Evolutionary conservation across 2,113 vertebrate species (phyloP).

Genomic region (Oxyruncus cristatus): DNA sequence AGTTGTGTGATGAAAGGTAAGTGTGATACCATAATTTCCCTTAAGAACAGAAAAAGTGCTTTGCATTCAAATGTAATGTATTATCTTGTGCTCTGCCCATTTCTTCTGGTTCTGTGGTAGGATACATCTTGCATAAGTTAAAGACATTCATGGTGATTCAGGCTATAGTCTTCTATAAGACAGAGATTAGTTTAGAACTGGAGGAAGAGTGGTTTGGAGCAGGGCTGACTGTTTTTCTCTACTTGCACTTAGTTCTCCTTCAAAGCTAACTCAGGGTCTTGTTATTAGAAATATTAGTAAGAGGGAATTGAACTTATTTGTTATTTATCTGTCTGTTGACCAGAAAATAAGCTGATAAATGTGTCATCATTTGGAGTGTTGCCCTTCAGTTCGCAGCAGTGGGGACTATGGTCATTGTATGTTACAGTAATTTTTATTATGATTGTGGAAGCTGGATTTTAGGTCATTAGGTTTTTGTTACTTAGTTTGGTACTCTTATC

Average conservation of each 20-base stretch:
- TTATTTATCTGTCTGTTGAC: not conserved
- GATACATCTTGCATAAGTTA: not conserved
- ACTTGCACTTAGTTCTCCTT: not conserved
- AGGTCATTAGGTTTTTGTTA: not conserved
- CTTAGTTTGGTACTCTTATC: not conserved
- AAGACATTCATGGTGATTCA: not conserved
- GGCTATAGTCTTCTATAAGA: not conserved
- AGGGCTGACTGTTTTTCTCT: not conserved
- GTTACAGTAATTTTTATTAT: not conserved
- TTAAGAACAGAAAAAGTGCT: not conserved
- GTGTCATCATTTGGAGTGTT: not conserved
- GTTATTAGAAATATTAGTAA: not conserved
- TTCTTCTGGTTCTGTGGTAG: not conserved
- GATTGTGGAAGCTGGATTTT: not conserved
- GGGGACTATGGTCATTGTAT: not conserved
- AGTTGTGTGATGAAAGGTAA: constrained; percentile 90
- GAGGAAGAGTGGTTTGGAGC: not conserved
- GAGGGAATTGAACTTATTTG: not conserved
- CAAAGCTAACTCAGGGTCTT: not conserved
- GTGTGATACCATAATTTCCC: not conserved
- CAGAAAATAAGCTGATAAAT: not conserved
- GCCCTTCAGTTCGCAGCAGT: not conserved
- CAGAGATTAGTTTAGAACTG: not conserved
- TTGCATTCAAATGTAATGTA: not conserved
- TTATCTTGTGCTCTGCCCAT: not conserved